Conservation (phyloP, 2,888 invertebrate species). For the Ectemnius lituratus region DNA sequence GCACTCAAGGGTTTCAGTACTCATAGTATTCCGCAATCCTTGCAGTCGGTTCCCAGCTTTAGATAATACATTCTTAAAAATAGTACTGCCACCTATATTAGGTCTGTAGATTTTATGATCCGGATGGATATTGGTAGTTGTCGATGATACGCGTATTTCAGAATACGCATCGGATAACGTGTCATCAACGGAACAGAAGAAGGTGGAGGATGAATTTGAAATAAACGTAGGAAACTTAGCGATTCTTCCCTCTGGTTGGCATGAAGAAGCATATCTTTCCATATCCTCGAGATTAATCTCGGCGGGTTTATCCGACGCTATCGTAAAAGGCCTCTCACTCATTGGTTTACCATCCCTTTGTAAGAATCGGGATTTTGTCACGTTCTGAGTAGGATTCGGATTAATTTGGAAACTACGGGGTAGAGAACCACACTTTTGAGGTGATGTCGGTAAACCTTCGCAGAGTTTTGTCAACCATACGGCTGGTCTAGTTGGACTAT, state of each 20-base stretch:
- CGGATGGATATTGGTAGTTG: slow-evolving; percentile 81
- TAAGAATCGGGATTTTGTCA: slow-evolving; percentile 77
- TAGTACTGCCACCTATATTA: slow-evolving; percentile 64
- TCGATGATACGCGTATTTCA: slow-evolving; percentile 77
- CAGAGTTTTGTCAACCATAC: slow-evolving; percentile 86
- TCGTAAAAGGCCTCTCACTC: slow-evolving; percentile 84
- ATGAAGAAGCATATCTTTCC: slow-evolving; percentile 79
- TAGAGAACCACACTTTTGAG: slow-evolving; percentile 87
- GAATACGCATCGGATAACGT: slow-evolving; percentile 77
- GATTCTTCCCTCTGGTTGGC: slow-evolving; percentile 71
- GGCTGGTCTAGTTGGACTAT: slow-evolving; percentile 83
- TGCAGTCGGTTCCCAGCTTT: slow-evolving; percentile 74
- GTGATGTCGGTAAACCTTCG: slow-evolving; percentile 84
- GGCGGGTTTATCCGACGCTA: slow-evolving; percentile 84
- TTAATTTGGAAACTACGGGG: slow-evolving; percentile 88
- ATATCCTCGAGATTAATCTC: slow-evolving; percentile 85
- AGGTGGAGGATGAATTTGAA: slow-evolving; percentile 80
- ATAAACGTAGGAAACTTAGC: slow-evolving; percentile 76
- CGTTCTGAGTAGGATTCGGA: slow-evolving; percentile 80
- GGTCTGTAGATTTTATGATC: slow-evolving; percentile 90
- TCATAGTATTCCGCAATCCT: slow-evolving; percentile 72
- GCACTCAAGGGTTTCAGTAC: slow-evolving; percentile 76
- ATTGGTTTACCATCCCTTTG: slow-evolving; percentile 82
- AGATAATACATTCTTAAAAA: slow-evolving; percentile 75
- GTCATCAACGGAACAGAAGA: slow-evolving; percentile 80